Percentiles rank a stretch among this genome's conserved stretches.
Conservation (phyloP, 2,797 vertebrate genomes). For the Chrysocyon brachyurus region DNA sequence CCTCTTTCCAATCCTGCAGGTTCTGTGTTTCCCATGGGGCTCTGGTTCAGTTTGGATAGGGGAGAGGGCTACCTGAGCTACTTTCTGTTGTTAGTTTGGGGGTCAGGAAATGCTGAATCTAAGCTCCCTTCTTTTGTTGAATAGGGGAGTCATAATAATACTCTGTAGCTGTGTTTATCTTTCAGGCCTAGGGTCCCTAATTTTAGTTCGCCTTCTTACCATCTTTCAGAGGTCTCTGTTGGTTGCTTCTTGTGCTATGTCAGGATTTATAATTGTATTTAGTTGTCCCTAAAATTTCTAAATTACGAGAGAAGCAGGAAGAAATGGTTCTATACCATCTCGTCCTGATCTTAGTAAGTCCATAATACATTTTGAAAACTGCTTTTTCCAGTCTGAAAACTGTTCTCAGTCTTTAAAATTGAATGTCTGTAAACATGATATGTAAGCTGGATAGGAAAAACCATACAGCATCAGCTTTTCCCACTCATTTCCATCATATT, state of each 20-base stretch:
- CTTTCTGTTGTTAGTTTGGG: neutral
- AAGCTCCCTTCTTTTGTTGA: neutral
- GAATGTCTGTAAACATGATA: neutral
- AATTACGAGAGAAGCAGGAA: neutral
- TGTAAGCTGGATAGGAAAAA: neutral
- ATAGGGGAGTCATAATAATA: neutral
- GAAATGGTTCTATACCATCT: neutral
- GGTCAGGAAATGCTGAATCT: neutral
- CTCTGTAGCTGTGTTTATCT: neutral
- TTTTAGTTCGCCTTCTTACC: neutral
- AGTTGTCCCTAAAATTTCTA: neutral
- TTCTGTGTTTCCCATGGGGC: neutral
- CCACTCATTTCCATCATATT: neutral
- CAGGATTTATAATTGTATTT: neutral
- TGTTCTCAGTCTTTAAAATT: conserved; percentile 6
- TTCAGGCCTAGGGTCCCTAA: neutral
- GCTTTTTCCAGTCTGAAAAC: neutral
- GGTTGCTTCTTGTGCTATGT: neutral
- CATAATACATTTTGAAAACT: neutral
- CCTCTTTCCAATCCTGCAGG: neutral
- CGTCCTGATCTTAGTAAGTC: neutral
- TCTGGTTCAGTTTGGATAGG: neutral
- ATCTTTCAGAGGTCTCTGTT: neutral
- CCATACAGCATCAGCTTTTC: neutral
- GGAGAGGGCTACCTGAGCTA: neutral